phyloP scores from a whole-genome alignment of 2,113 vertebrate species.

The Sardina pilchardus region DNA sequence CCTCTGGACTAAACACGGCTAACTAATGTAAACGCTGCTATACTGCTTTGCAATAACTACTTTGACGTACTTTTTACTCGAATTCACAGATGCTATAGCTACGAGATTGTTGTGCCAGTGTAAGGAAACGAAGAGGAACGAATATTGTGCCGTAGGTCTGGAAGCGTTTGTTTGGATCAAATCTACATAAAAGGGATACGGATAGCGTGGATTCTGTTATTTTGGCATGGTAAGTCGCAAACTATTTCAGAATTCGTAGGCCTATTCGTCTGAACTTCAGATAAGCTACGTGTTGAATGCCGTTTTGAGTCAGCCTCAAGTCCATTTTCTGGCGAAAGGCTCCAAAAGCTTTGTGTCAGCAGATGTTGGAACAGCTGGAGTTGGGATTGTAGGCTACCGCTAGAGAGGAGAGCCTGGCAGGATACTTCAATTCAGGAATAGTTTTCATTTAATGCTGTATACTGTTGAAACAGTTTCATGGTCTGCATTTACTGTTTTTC shows the following conservation, averaged over 20 bases:
- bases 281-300: background rate
- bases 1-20: background rate
- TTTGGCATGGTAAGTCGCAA: slow-evolving; percentile 67
- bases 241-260: too few relatives aligned
- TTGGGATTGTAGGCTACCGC: background rate
- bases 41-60: background rate
- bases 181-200: background rate
- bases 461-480: background rate
- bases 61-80: background rate
- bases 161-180: background rate
- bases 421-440: background rate
- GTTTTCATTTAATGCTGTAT: background rate
- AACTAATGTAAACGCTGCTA: background rate
- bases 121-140: background rate
- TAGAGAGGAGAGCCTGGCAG: background rate
- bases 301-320: background rate
- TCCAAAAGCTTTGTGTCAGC: background rate
- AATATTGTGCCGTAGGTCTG: background rate
- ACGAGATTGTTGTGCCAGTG: background rate
- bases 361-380: slow-evolving; percentile 37
- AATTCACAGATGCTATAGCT: background rate
- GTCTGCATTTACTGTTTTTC: background rate
- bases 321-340: background rate
- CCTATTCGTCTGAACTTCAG: background rate
- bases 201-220: slow-evolving; percentile 46